Base-by-base conservation (phyloP, 2,888 invertebrate genomes). In the Latrodectus elegans region DNA sequence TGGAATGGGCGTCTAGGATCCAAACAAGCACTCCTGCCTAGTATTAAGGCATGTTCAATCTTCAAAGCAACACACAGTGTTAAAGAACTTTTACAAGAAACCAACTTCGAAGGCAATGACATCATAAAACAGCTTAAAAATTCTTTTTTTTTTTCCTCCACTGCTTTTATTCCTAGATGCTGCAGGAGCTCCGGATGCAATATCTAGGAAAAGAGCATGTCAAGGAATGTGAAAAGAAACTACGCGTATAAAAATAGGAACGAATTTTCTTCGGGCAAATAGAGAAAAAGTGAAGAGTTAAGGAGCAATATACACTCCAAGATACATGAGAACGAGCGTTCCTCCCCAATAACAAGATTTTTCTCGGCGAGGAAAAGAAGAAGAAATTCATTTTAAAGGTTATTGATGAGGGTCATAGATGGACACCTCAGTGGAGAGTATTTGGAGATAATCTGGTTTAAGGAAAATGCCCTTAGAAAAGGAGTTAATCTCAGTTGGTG, bases 301-400 rank as follows among this genome's bases (percentile, higher is more conserved):
- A 65, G 73, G 51, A 60, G 86, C 80, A 81, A 86, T 81, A 81
- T 80, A 76, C 71, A 80, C 80, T 76, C 71, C 68, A 51, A 73
- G 73, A 38, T 68, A 73, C 84, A 72, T 26, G 70, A 65, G 68
- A 79, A 60, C 9, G 70, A 60, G 65, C 55, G 52, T 49, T 52
- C 70, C 80, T 70, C 70, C 74, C 75, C 79, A 85, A 85, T 85
- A 85, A 85, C 85, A 85, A 8, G 52, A 55, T 49, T 78, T 14
- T 73, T 55, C 53, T 51, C 4, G 73, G 9, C 11, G 49, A 17
- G 17, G 71, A 22, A 77, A 83, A 17, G 22, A 38, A 64, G 68
- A 52, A 84, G 70, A 78, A 85, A 79, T 80, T 85, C 85, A 85
- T 80, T 85, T 85, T 85, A 85, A 85, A 85, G 78, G 85, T 85